Conservation (phyloP, 1,140 invertebrate species). For the Magallana gigas region DNA sequence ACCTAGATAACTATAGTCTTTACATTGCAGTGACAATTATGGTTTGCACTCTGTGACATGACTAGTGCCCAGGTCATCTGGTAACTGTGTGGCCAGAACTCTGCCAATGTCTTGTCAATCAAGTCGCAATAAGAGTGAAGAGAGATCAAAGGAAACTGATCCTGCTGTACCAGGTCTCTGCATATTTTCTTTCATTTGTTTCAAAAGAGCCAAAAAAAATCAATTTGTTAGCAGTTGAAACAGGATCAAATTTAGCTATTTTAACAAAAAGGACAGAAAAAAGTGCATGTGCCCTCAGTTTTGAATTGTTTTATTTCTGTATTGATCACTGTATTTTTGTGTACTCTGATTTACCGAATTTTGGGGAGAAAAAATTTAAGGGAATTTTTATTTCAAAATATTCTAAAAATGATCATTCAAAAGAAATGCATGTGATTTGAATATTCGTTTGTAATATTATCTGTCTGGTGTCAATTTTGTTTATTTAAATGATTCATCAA, state of each 20-base stretch:
- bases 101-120: background rate
- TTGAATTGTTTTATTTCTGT: background rate
- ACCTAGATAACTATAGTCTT: background rate
- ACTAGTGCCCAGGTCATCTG: background rate
- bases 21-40: background rate
- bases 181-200: background rate
- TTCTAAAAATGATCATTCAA: background rate
- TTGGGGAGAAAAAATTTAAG: background rate
- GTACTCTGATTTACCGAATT: no score
- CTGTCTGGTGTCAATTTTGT: background rate
- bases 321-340: background rate
- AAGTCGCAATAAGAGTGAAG: background rate
- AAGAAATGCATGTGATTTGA: background rate
- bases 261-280: background rate
- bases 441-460: background rate
- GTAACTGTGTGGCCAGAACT: background rate
- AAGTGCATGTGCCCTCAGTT: background rate
- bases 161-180: background rate
- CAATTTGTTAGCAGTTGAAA: background rate
- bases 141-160: conserved; percentile 18
- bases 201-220: background rate
- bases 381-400: background rate
- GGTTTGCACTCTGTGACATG: conserved; percentile 12
- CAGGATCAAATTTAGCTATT: background rate
- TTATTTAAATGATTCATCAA: background rate